Conservation (phyloP, 1,140 invertebrate species). For the Argopecten irradians region DNA sequence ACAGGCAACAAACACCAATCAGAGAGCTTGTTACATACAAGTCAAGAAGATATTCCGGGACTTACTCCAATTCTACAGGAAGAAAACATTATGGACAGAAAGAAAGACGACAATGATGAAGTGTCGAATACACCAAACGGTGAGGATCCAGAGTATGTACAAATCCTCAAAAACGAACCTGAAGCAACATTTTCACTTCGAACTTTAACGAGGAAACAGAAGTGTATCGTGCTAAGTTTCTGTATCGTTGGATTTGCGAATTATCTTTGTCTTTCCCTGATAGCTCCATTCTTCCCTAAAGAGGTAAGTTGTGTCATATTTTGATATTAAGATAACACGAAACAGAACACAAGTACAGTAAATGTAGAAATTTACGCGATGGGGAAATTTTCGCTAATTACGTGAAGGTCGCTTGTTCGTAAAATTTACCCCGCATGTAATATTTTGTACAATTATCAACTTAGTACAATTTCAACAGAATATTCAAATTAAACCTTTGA, state of each 20-base stretch:
- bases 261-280: conserved; percentile 44
- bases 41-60: background rate
- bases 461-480: no score
- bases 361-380: no score
- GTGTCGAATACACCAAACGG: background rate
- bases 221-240: conserved; percentile 41
- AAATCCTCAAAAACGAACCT: background rate
- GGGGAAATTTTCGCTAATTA: no score
- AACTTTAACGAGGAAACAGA: conserved; percentile 34
- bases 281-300: conserved; percentile 51
- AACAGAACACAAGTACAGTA: no score
- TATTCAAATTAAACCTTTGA: no score
- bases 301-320: conserved; percentile 38
- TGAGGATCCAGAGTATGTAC: background rate
- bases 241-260: conserved; percentile 41
- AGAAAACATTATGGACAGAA: background rate
- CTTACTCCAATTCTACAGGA: background rate
- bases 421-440: no score
- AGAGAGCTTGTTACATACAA: background rate
- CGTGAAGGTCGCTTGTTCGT: no score
- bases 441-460: no score
- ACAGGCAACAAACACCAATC: background rate
- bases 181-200: conserved; percentile 41
- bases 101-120: background rate
- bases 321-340: no score